A percentile compares a stretch with the other conserved stretches of the same genome.
These are phyloP conservation scores for Disparrhopalites patrizii DNA, from an alignment of 2,888 invertebrate genomes.

Conservation along the genomic window DNA sequence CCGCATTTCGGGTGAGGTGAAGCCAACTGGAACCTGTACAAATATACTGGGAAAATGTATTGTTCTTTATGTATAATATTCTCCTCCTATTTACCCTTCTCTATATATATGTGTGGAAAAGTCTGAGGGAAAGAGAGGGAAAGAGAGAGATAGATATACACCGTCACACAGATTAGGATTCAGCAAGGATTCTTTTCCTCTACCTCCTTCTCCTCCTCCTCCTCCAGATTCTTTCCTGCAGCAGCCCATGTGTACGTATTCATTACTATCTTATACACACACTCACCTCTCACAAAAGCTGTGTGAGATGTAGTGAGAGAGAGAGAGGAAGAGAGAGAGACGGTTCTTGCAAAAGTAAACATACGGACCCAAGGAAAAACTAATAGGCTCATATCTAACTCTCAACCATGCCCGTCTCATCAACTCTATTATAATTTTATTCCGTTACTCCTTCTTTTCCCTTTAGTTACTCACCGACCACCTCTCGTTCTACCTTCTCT, in stretches of 20 bases:
- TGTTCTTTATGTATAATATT: neutral
- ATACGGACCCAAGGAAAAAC: conserved; percentile 1
- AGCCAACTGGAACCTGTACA: conserved; percentile 20
- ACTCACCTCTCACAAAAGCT: too few species aligned
- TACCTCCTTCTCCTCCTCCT: neutral
- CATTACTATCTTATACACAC: too few species aligned
- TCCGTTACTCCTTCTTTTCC: neutral
- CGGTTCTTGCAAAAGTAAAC: conserved; percentile 4
- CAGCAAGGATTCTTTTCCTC: too few species aligned
- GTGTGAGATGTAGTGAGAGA: too few species aligned
- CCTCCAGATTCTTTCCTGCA: neutral
- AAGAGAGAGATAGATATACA: too few species aligned
- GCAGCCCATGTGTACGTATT: neutral
- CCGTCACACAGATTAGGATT: too few species aligned
- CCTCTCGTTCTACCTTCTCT: too few species aligned
- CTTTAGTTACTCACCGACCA: too few species aligned
- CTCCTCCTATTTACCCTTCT: neutral
- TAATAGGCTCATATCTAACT: conserved; percentile 5
- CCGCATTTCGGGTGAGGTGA: neutral
- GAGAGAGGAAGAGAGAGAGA: too few species aligned
- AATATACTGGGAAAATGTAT: conserved; percentile 7
- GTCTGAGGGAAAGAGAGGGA: too few species aligned
- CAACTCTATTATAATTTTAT: conserved; percentile 8
- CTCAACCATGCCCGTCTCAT: conserved; percentile 4
- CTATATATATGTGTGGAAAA: too few species aligned